Percentiles rank a stretch among this genome's conserved stretches.
Evolutionary conservation across 2,797 vertebrate species (phyloP).

Genomic region (Sebastes hopkinsi): DNA sequence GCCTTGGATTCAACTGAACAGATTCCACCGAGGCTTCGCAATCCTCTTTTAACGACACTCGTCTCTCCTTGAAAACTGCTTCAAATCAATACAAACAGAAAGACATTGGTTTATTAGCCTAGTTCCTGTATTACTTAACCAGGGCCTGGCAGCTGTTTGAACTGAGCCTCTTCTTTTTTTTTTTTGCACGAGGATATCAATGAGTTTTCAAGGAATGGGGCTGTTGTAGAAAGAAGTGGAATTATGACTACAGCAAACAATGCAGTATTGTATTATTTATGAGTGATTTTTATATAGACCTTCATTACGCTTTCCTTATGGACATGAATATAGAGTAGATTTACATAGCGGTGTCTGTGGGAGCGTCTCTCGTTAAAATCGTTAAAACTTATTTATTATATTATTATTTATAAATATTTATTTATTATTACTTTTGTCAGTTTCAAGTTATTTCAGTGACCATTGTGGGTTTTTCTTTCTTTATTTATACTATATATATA

Average conservation of each 20-base stretch:
- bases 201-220: neutral
- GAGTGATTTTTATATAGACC: neutral
- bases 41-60: constrained; percentile 6
- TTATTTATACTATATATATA: no score
- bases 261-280: constrained; percentile 11
- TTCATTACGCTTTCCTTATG: constrained; percentile 1
- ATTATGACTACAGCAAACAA: neutral
- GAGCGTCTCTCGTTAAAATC: constrained; percentile 7
- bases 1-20: neutral
- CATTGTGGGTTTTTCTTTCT: no score
- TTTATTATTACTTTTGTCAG: no score
- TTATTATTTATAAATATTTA: no score
- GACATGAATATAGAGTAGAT: constrained; percentile 8
- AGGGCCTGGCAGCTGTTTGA: constrained; percentile 5
- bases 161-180: no score
- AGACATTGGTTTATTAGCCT: neutral
- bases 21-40: neutral
- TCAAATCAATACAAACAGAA: neutral
- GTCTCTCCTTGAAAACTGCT: neutral
- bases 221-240: neutral
- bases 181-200: no score
- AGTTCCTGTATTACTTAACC: neutral
- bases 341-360: neutral
- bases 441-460: no score
- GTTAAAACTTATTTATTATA: no score